Evolutionary conservation across 1,140 invertebrate genomes (phyloP).

Genomic region (Sitodiplosis mosellana): DNA sequence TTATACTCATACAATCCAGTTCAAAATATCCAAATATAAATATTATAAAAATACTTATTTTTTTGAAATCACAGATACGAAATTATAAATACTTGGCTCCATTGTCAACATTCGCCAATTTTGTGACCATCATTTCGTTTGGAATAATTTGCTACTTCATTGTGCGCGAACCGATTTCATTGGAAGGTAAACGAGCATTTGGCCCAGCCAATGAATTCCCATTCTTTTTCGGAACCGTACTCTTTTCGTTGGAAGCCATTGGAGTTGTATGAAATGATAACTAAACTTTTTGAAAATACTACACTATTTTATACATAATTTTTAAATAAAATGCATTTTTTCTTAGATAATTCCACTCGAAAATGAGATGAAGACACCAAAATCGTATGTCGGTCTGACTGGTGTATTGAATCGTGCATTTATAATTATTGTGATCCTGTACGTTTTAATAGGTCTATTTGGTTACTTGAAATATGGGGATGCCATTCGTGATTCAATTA

Average conservation of each 20-base stretch:
- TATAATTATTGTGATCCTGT: conserved; percentile 50
- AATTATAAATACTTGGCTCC: conserved; percentile 56
- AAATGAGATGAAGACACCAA: conserved; percentile 67
- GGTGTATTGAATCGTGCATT: conserved; percentile 67
- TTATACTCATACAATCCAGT: no score
- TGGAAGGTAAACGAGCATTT: conserved; percentile 27
- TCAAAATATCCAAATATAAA: no score
- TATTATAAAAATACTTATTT: conserved; percentile 1
- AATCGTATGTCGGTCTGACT: conserved; percentile 44
- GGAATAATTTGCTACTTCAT: conserved; percentile 51
- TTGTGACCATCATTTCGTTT: conserved; percentile 41
- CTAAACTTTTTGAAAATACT: neutral
- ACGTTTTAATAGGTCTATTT: conserved; percentile 58
- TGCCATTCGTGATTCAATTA: conserved; percentile 42
- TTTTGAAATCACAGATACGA: conserved; percentile 22
- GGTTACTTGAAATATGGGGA: conserved; percentile 66
- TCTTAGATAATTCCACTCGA: conserved; percentile 66
- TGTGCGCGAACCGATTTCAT: conserved; percentile 31
- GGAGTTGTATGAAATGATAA: conserved; percentile 44
- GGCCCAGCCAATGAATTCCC: conserved; percentile 35
- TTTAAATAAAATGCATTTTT: conserved; percentile 6
- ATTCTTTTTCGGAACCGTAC: conserved; percentile 67
- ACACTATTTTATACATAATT: no score
- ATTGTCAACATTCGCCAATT: conserved; percentile 53
- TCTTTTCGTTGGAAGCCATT: conserved; percentile 81